phyloP scores from a whole-genome alignment of 2,888 invertebrate species.

The Philhelius pedissequus region DNA sequence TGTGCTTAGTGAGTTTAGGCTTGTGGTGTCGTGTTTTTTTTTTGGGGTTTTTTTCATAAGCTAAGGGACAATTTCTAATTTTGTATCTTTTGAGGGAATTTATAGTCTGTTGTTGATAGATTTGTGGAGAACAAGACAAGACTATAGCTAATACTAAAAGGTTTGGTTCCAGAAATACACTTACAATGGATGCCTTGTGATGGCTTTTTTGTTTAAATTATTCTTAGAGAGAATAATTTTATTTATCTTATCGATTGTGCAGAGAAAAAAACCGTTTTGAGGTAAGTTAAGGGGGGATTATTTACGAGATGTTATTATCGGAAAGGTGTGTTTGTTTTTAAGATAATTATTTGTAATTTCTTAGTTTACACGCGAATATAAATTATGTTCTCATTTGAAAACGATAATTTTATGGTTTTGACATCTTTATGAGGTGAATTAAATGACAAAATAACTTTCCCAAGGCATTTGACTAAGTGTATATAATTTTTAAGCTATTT shows the following conservation, averaged over 20 bases:
- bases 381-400: neutral
- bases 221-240: neutral
- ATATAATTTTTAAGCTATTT: neutral
- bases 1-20: neutral
- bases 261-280: neutral
- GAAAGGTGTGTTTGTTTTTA: neutral
- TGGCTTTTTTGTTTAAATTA: neutral
- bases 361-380: neutral
- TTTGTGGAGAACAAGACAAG: constrained; percentile 36
- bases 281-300: neutral
- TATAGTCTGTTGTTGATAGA: constrained; percentile 43
- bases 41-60: neutral
- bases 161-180: neutral
- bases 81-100: neutral
- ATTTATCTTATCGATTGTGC: neutral
- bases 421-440: neutral
- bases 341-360: neutral
- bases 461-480: neutral
- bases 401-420: neutral
- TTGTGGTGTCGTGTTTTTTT: neutral
- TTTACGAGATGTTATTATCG: neutral
- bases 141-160: neutral
- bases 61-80: constrained; percentile 23
- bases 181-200: neutral
- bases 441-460: neutral